Evolutionary conservation across 2,797 vertebrate genomes (phyloP).

Genomic region (Telmatherina bonti): DNA sequence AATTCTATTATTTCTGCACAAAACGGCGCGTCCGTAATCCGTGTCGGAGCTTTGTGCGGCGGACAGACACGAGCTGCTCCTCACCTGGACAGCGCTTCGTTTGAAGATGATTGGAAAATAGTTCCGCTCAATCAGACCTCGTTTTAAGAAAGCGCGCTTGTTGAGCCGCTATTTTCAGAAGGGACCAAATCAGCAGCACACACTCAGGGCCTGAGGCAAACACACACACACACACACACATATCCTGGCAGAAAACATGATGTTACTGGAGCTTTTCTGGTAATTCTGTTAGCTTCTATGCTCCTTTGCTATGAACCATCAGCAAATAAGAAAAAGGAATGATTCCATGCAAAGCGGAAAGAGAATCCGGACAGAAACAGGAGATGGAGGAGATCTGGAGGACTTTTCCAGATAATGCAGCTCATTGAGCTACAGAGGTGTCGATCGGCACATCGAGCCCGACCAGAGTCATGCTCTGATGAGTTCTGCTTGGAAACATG

Average conservation of each 20-base stretch:
- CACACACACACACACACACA: background rate
- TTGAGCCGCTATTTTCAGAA: slow-evolving; percentile 24
- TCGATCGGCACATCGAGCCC: slow-evolving; percentile 19
- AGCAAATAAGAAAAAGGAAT: background rate
- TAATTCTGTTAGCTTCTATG: slow-evolving; percentile 23
- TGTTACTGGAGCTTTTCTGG: slow-evolving; percentile 28
- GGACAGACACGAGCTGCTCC: slow-evolving; percentile 34
- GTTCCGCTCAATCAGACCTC: slow-evolving; percentile 45
- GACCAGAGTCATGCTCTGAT: slow-evolving; percentile 23
- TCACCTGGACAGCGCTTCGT: slow-evolving; percentile 51
- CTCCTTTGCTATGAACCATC: background rate
- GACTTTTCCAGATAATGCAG: slow-evolving; percentile 18
- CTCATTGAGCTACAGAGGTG: slow-evolving; percentile 20
- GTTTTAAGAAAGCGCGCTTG: slow-evolving; percentile 27
- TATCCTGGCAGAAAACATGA: slow-evolving; percentile 22
- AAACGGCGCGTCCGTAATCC: slow-evolving; percentile 47
- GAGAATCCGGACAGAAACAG: background rate
- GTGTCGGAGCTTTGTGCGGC: slow-evolving; percentile 34
- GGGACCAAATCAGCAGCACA: slow-evolving; percentile 37
- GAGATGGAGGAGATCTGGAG: background rate
- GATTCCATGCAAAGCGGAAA: slow-evolving; percentile 11
- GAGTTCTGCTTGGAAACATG: slow-evolving; percentile 8
- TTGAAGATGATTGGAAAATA: slow-evolving; percentile 51
- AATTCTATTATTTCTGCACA: slow-evolving; percentile 51
- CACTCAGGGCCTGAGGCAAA: slow-evolving; percentile 12